Evolutionary conservation across 2,113 vertebrate species (phyloP).

Genomic region (Amblyopsis rosae): DNA sequence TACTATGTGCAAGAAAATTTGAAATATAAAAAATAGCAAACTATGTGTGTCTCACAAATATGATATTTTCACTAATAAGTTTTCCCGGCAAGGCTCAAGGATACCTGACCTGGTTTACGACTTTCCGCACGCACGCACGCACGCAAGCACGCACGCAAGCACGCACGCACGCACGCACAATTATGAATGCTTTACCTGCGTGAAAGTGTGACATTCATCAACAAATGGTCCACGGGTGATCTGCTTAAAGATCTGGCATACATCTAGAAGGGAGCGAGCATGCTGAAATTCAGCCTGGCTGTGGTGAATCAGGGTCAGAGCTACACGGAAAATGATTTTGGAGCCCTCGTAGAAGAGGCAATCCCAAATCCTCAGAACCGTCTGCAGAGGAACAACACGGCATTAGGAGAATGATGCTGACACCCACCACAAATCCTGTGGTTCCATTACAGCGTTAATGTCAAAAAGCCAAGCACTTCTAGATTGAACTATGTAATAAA

Average conservation of each 20-base stretch:
- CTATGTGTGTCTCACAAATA: no score
- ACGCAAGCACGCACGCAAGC: no score
- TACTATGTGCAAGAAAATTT: no score
- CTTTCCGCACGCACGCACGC: no score
- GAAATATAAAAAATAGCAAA: no score
- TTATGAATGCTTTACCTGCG: slow-evolving; percentile 79
- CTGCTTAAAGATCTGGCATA: slow-evolving; percentile 90
- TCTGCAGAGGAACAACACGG: slow-evolving; percentile 71
- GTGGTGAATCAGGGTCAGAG: slow-evolving; percentile 89
- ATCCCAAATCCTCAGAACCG: slow-evolving; percentile 95
- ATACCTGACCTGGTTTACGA: no score
- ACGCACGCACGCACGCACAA: no score
- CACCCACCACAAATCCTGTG: neutral
- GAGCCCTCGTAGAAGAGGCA: slow-evolving; percentile 96
- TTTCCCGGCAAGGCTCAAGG: no score
- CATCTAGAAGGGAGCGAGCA: slow-evolving; percentile 83
- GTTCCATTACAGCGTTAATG: no score
- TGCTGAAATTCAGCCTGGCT: slow-evolving; percentile 85
- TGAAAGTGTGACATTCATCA: slow-evolving; percentile 89
- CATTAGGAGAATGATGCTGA: neutral
- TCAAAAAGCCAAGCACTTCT: no score
- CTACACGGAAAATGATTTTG: slow-evolving; percentile 95
- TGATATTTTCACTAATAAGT: no score
- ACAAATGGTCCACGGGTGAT: slow-evolving; percentile 85
- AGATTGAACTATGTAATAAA: no score